Conservation (phyloP, 2,113 vertebrate species). For the Odocoileus virginianus region DNA sequence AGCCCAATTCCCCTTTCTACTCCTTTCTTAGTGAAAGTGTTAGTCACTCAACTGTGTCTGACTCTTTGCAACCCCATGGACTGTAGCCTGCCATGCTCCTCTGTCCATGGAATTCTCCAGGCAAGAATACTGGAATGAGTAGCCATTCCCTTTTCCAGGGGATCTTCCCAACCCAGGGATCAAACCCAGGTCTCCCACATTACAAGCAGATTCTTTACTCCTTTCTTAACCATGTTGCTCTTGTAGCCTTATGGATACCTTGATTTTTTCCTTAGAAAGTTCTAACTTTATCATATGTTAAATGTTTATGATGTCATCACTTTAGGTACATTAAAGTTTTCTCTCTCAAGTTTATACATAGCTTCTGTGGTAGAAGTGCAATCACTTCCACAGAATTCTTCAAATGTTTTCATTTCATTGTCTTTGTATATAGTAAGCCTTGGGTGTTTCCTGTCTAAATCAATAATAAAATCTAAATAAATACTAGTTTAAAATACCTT, state of each 20-base stretch:
- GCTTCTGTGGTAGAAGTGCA: neutral
- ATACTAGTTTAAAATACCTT: conserved; percentile 27
- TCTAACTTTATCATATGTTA: neutral
- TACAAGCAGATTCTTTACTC: neutral
- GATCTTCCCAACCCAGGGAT: neutral
- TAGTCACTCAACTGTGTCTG: neutral
- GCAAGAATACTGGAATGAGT: neutral
- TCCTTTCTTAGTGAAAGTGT: neutral
- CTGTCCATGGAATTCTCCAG: neutral
- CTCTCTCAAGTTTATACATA: neutral
- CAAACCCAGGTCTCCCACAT: neutral
- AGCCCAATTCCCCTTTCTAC: neutral
- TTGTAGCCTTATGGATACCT: neutral
- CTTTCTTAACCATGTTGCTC: neutral
- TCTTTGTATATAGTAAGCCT: conserved; percentile 13
- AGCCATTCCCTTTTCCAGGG: neutral
- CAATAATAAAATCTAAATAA: conserved; percentile 57
- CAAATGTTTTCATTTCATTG: conserved; percentile 48
- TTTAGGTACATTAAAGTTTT: neutral
- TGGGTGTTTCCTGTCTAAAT: conserved; percentile 53
- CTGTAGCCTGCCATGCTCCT: neutral
- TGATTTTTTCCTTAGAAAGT: conserved; percentile 12
- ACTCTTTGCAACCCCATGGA: neutral
- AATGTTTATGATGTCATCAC: neutral
- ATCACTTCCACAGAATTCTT: conserved; percentile 26